Evolutionary conservation across 1,140 invertebrate genomes (phyloP), one percentile per base, ranked within the genome.

Genomic region (Steinernema khuongi): DNA sequence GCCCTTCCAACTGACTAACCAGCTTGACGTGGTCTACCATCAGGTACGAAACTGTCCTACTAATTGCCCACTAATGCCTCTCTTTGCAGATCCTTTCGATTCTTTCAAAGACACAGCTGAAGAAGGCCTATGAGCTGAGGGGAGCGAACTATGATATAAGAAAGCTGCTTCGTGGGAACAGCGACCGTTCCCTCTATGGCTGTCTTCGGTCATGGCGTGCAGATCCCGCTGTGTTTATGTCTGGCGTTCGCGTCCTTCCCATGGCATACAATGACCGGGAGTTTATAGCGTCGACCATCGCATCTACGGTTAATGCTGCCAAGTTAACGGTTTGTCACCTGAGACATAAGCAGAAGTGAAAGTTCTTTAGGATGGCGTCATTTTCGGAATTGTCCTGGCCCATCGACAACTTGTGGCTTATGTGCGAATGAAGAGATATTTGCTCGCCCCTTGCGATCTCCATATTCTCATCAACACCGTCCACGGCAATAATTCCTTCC

Each of bases 71-170:
- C 36, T 41, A 41, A 41, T 41, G 7, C 36, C n/a, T 41, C 7
- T 11, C n/a, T 41, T 41, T 41, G 36, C 22, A 60, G 50, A 26
- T 60, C 11, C 19, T 60, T 7, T 60, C 50, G 11, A 7, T 60
- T 2, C 50, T 60, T 26, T 60, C 50, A 60, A 60, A 60, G 26
- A 60, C 50, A n/a, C 50, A 60, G 50, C 50, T 60, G 19, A 60
- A 60, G 19, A 60, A 60, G 36, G 50, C 22, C 7, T 60, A 60
- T 60, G 50, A 60, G 50, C 11, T 60, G 11, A 14, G 50, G 26
- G 50, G 50, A 26, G 50, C 14, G 22, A 60, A 60, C 19, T 60
- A 60, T 26, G 50, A 60, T 26, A 60, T 60, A n/a, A 14, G 50
- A 22, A 60, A 60, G 26, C 11, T 60, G 50, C 50, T 60, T 26